Evolutionary conservation across 2,797 vertebrate genomes (phyloP).

Genomic region (Jordanella pulchra): DNA sequence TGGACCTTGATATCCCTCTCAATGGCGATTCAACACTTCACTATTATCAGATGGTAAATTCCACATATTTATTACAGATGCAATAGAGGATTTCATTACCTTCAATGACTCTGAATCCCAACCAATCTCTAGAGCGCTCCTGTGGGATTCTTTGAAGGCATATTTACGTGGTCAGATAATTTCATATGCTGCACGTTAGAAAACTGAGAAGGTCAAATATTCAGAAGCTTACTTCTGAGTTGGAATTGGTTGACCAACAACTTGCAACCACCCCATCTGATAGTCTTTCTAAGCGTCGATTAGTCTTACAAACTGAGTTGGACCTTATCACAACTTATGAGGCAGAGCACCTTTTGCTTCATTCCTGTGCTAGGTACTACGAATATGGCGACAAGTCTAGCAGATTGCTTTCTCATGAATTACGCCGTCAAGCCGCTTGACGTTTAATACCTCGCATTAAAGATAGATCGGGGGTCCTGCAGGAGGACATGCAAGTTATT

Average conservation of each 20-base stretch:
- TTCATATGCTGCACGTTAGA: conserved; percentile 14
- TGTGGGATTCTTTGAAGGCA: conserved; percentile 33
- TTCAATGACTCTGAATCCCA: conserved; percentile 24
- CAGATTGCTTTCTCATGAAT: neutral
- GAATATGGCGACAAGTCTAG: neutral
- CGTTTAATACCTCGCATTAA: too few species aligned
- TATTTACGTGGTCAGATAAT: conserved; percentile 37
- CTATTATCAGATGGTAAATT: conserved; percentile 1
- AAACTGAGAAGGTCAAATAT: neutral
- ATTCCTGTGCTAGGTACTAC: neutral
- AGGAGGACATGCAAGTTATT: too few species aligned
- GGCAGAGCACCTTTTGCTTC: neutral
- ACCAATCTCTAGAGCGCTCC: neutral
- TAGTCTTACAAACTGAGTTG: neutral
- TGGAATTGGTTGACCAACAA: neutral
- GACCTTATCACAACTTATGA: neutral
- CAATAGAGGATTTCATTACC: neutral
- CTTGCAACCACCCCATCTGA: neutral
- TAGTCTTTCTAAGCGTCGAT: neutral
- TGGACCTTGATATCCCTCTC: neutral
- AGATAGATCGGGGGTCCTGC: too few species aligned
- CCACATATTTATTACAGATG: conserved; percentile 6
- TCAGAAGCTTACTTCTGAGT: neutral
- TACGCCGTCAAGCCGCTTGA: too few species aligned
- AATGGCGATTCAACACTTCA: conserved; percentile 13